Evolutionary conservation across 2,888 invertebrate genomes (phyloP).

Genomic region (Congeria kusceri): DNA sequence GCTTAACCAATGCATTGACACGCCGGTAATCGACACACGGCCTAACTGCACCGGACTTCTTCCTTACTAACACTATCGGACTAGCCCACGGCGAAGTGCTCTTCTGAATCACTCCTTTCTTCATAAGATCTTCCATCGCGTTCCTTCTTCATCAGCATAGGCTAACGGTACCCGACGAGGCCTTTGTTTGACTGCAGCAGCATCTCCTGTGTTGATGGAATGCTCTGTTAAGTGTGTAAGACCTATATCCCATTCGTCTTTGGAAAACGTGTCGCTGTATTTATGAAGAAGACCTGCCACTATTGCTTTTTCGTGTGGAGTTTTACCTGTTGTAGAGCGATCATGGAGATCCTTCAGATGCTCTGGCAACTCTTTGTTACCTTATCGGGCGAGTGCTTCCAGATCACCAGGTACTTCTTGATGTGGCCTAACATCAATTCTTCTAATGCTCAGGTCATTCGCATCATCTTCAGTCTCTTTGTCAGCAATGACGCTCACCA

Average conservation of each 20-base stretch:
- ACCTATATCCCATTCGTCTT: slow-evolving; percentile 45
- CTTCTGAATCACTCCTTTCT: too few relatives aligned
- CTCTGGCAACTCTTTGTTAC: background rate
- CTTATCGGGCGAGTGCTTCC: background rate
- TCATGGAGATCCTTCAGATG: slow-evolving; percentile 9
- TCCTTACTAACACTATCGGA: too few relatives aligned
- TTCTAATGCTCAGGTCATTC: slow-evolving; percentile 13
- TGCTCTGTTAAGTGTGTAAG: slow-evolving; percentile 39
- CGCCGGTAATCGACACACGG: too few relatives aligned
- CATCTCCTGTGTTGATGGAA: slow-evolving; percentile 41
- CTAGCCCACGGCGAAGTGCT: too few relatives aligned
- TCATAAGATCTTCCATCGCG: too few relatives aligned
- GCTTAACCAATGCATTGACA: too few relatives aligned
- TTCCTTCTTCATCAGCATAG: too few relatives aligned
- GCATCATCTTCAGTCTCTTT: slow-evolving; percentile 7
- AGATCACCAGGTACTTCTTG: too few relatives aligned
- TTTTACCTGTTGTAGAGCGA: slow-evolving; percentile 1
- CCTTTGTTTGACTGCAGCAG: slow-evolving; percentile 43
- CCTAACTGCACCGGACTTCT: too few relatives aligned
- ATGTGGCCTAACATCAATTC: background rate
- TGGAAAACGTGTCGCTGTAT: slow-evolving; percentile 38
- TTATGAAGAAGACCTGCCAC: slow-evolving; percentile 22
- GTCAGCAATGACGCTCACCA: background rate
- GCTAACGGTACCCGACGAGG: too few relatives aligned
- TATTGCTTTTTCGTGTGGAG: slow-evolving; percentile 7